Percentiles rank a stretch among this genome's conserved stretches.
These are phyloP conservation scores for Pocota personata DNA, from an alignment of 2,888 invertebrate genomes.

Conservation along the genomic window DNA sequence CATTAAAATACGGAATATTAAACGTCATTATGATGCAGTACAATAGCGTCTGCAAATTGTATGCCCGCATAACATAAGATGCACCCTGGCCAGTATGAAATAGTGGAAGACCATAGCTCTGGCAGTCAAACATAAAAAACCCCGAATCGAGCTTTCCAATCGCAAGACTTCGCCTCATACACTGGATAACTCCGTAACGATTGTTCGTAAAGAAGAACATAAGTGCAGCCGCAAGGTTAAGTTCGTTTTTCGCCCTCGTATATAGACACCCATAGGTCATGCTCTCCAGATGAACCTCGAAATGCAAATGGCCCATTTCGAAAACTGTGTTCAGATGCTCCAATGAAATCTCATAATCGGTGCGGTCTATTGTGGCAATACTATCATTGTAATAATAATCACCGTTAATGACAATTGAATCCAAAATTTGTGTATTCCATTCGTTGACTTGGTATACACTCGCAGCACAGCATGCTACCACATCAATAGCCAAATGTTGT, in stretches of 20 bases:
- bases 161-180: constrained; percentile 84
- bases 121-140: constrained; percentile 88
- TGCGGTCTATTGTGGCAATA: constrained; percentile 82
- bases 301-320: constrained; percentile 85
- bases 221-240: constrained; percentile 87
- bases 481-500: constrained; percentile 86
- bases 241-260: constrained; percentile 84
- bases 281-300: constrained; percentile 85
- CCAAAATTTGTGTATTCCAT: constrained; percentile 86
- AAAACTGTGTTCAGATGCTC: constrained; percentile 85
- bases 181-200: constrained; percentile 84
- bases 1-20: constrained; percentile 84
- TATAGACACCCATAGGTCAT: constrained; percentile 86
- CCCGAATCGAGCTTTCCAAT: constrained; percentile 84
- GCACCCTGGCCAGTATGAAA: constrained; percentile 85
- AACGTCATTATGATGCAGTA: constrained; percentile 86
- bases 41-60: constrained; percentile 85
- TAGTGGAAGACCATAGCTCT: constrained; percentile 85
- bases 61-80: constrained; percentile 86
- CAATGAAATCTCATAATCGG: constrained; percentile 85
- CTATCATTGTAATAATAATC: constrained; percentile 85
- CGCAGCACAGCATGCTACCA: constrained; percentile 85
- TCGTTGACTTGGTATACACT: constrained; percentile 85
- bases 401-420: constrained; percentile 86
- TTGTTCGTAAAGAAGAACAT: constrained; percentile 85